Evolutionary conservation across 2,113 vertebrate genomes (phyloP), one percentile per base, ranked within the genome.

Genomic region (Ploceus nigricollis): DNA sequence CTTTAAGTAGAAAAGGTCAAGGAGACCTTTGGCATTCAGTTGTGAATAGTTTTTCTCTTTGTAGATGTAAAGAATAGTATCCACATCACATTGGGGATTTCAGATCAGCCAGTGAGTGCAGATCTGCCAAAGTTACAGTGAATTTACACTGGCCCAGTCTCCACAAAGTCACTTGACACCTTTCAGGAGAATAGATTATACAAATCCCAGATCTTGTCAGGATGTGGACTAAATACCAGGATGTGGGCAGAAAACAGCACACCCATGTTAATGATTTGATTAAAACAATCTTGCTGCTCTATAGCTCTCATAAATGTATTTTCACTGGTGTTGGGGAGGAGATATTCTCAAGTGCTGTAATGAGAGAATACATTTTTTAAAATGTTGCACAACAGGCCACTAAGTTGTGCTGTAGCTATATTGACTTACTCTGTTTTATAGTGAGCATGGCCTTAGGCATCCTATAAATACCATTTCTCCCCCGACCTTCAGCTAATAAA

Each of bases 381-480:
- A 95, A 83, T 87, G 61, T 92, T 95, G 85, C 76, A 73, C 88
- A 82, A 56, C 70, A 79, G 93, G 60, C 68, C 82, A 86, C 64
- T 89, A 69, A 93, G 91, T 95, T 95, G 93, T 92, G 95, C 94
- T 96, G 90, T 56, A 89, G 94, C 85, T 96, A 54, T 93, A 96
- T 88, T 96, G 93, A 90, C 94, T 97, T 94, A 96, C 44, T 95
- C 94, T 96, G 94, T 84, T 97, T 96, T 97, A 83, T 91, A 96
- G 95, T 95, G 97, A 98, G 92, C 56, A 14, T 97, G 94, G 94
- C 97, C 97, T 97, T 97, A 97, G 96, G 97, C 97, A 89, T 97
- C 90, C 85, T 96, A 96, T 97, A 98, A 98, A 97, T 97, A 97
- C 90, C 73, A 85, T 97, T 95, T 93, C 94, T 96, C 57, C 89